Conservation (phyloP, 2,797 vertebrate genomes). For the Microcaecilia unicolor region DNA sequence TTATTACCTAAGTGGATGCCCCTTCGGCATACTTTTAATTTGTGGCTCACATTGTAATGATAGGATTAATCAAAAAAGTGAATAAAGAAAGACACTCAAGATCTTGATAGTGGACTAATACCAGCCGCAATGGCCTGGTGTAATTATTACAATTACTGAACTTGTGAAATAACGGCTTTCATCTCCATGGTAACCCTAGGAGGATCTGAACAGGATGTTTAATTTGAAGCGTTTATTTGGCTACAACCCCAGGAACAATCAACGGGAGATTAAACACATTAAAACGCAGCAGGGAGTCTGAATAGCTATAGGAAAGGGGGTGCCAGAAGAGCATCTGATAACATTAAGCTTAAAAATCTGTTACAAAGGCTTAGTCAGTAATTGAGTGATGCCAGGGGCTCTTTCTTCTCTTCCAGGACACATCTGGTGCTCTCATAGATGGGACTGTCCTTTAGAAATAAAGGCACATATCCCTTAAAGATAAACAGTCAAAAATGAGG, state of each 20-base stretch:
- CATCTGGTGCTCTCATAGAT: too few relatives aligned
- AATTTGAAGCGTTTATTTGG: constrained; percentile 52
- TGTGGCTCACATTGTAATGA: too few relatives aligned
- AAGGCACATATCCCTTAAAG: too few relatives aligned
- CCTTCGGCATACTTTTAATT: too few relatives aligned
- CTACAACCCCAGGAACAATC: constrained; percentile 49
- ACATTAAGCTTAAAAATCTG: constrained; percentile 24
- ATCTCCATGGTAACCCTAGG: constrained; percentile 45
- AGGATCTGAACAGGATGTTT: constrained; percentile 24
- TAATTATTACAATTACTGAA: not conserved
- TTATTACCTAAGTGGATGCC: not conserved
- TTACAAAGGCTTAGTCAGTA: constrained; percentile 7
- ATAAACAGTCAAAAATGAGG: too few relatives aligned
- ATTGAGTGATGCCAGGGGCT: not conserved
- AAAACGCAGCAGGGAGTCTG: constrained; percentile 38
- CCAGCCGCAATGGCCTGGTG: rapidly evolving
- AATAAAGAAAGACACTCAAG: too few relatives aligned
- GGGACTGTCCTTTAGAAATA: too few relatives aligned
- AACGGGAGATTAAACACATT: constrained; percentile 55
- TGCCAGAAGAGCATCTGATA: constrained; percentile 27
- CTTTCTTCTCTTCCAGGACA: too few relatives aligned
- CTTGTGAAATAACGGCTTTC: not conserved
- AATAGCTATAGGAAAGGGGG: constrained; percentile 17
- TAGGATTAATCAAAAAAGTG: too few relatives aligned
- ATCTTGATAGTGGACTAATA: not conserved